Base-by-base conservation (phyloP, 1,140 invertebrate species). In the Ylistrum balloti region DNA sequence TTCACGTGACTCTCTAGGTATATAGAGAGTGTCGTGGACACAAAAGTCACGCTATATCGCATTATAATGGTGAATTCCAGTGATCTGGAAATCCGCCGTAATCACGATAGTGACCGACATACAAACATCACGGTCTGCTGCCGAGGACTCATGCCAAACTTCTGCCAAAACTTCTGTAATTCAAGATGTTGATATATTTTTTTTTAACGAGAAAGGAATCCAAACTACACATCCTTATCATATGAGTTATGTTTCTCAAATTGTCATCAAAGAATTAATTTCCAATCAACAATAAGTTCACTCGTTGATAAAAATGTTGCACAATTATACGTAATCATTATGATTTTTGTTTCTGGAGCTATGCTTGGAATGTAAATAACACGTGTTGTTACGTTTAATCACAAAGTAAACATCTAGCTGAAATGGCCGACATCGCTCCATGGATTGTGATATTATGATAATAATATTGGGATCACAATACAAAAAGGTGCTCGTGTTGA, bases 361-460 rank as follows among this genome's bases (percentile, higher is more conserved):
- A 74, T 74, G 56, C 28, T 5, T 17, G 56, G 56, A 74, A 74
- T 74, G 56, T n/a, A 74, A 74, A 74, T 0, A 9, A 74, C 28
- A 28, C 22, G 45, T 48, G 11, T 20, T 48, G 56, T 74, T n/a
- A 28, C 5, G 5, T 28, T 74, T 74, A 74, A 74, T 74, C 0
- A 74, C 22, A 74, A 74, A n/a, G 28, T 74, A 5, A 74, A 74
- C 56, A 74, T 74, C n/a, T n/a, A 74, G 56, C 56, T 74, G 56
- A 28, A 28, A 74, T n/a, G n/a, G 3, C 11, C 5, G 28, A 28
- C 22, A 28, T 28, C 28, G 41, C 20, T 45, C 41, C 17, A 15
- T 9, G 11, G 56, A n/a, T 74, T 74, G 56, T 74, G n/a, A 74
- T 74, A 3, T 74, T 28, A 28, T 28, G 22, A 9, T 28, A 28